Conservation (phyloP, 2,797 vertebrate genomes). For the Notolepis coatsorum region DNA sequence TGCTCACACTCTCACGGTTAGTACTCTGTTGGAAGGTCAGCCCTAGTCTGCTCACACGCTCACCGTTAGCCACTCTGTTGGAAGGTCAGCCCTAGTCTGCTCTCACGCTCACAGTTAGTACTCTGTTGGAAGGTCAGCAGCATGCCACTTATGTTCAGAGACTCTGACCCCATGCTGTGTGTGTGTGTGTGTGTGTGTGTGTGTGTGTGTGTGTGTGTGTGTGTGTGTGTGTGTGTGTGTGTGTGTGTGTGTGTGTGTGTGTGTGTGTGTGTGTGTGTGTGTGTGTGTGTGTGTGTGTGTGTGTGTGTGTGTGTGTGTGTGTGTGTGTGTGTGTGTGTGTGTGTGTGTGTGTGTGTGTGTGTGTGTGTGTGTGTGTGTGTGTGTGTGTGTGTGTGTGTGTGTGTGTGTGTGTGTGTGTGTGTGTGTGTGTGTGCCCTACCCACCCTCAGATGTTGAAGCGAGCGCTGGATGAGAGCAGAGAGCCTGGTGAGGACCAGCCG, state of each 20-base stretch:
- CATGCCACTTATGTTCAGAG: neutral
- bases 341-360: neutral
- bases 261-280: neutral
- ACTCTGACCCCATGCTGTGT: neutral
- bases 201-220: neutral
- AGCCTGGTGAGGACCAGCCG: slow-evolving; percentile 78
- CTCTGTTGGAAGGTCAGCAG: too few relatives aligned
- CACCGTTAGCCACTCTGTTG: too few relatives aligned
- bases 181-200: neutral
- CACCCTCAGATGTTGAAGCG: slow-evolving; percentile 90
- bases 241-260: neutral
- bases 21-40: too few relatives aligned
- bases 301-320: neutral
- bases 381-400: neutral
- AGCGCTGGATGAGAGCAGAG: slow-evolving; percentile 78
- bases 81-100: too few relatives aligned
- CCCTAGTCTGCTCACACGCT: too few relatives aligned
- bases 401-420: neutral
- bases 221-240: neutral
- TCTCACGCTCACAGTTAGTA: too few relatives aligned
- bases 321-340: neutral
- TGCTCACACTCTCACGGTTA: too few relatives aligned
- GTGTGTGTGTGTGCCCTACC: neutral
- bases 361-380: neutral
- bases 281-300: neutral